phyloP scores from a whole-genome alignment of 2,113 vertebrate genomes.

The Rhegmatorhina hoffmannsi region DNA sequence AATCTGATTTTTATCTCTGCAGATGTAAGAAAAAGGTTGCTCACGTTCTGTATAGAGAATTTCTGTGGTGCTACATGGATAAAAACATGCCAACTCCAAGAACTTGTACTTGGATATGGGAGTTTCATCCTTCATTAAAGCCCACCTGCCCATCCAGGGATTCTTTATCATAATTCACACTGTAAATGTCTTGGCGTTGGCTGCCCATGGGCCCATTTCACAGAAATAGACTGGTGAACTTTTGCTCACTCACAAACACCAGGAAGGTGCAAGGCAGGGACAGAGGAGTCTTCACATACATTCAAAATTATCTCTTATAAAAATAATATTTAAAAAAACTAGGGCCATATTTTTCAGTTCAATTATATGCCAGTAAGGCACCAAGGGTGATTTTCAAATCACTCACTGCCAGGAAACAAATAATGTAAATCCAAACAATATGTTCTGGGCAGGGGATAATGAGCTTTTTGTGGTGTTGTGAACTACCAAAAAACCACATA shows the following conservation, averaged over 20 bases:
- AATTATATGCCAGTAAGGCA: background rate
- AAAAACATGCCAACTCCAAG: background rate
- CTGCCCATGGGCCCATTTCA: background rate
- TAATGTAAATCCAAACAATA: slow-evolving; percentile 7
- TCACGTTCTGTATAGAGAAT: background rate
- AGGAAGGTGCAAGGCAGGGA: background rate
- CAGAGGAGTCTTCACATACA: background rate
- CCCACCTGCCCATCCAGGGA: background rate
- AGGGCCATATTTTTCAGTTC: background rate
- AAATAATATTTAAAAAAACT: background rate
- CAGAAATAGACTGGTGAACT: background rate
- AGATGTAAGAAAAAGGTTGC: background rate
- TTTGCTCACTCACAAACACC: background rate
- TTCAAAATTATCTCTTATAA: background rate
- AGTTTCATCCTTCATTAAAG: background rate
- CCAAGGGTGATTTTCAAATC: background rate
- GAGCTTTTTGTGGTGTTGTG: background rate
- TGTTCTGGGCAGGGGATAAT: background rate
- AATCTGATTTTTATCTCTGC: background rate
- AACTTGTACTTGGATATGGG: background rate
- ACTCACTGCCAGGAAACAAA: slow-evolving; percentile 12
- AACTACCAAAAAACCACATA: background rate
- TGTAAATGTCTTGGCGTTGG: background rate
- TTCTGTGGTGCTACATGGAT: rapidly evolving
- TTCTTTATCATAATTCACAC: background rate